Base-by-base conservation (phyloP, 2,888 invertebrate genomes). In the Aricia artaxerxes region DNA sequence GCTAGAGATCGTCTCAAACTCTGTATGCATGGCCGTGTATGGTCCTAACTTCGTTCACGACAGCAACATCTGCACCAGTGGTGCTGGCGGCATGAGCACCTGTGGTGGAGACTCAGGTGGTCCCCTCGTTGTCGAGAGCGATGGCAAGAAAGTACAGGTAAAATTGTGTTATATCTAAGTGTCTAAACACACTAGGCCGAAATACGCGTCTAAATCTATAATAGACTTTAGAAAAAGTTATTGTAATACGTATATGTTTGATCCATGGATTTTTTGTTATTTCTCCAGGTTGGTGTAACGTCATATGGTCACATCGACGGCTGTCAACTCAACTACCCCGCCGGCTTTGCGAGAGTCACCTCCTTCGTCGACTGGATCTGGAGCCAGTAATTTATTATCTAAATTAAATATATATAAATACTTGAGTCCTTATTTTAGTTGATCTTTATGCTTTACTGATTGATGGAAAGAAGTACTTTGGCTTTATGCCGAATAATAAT, bases 51-150 rank as follows among this genome's bases (percentile, higher is more conserved):
- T 88, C 73, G 80, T 84, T 6, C 38, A 85, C 60, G 80, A 79
- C 4, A 87, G 88, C 77, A 90, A 89, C 38, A 81, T 92, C 84
- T 88, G 92, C 87, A 86, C 88, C 82, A 86, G 88, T 85, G 88
- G 88, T 78, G 82, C 85, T n/a, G 82, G 83, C 60, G 88, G 88
- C 49, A 81, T 81, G 31, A 85, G 90, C 84, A 87, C 92, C 84
- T 89, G 93, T 89, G 85, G 90, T 85, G 89, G 90, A 0, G 91
- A 91, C 87, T 90, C 90, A 78, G 90, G 90, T 78, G 87, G 91
- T 60, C 88, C 90, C 24, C 86, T 90, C 79, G 81, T 84, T 78
- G 61, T 87, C 81, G 82, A 83, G 81, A 84, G 84, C 82, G 87
- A 85, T 82, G 85, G 84, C 79, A 81, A 84, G 78, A 49, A 16